phyloP scores from a whole-genome alignment of 2,888 invertebrate species.

The Caenorhabditis auriculariae region DNA sequence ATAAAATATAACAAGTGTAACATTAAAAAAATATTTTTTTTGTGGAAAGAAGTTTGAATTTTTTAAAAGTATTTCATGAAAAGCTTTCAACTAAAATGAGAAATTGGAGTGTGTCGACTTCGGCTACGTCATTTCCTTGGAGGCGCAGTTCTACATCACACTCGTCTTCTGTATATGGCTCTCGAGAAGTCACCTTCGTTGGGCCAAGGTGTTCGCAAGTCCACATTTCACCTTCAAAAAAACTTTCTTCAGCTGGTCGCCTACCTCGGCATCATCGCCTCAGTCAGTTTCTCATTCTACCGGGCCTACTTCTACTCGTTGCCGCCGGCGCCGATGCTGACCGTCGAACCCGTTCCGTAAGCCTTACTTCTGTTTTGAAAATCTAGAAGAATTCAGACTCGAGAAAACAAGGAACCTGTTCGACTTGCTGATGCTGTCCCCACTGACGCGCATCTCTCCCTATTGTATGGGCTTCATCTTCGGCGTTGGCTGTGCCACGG shows the following conservation, averaged over 20 bases:
- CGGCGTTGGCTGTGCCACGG: slow-evolving; percentile 32
- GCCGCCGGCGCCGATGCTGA: slow-evolving; percentile 47
- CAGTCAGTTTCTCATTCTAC: slow-evolving; percentile 25
- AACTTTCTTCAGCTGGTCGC: slow-evolving; percentile 14
- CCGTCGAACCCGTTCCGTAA: slow-evolving; percentile 40
- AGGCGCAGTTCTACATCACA: slow-evolving; percentile 56
- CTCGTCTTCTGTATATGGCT: slow-evolving; percentile 40
- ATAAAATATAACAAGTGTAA: too few relatives aligned
- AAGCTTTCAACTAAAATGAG: too few relatives aligned
- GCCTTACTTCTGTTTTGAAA: background rate
- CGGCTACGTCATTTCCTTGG: slow-evolving; percentile 55
- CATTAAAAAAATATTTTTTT: too few relatives aligned
- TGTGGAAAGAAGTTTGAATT: too few relatives aligned
- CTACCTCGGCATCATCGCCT: slow-evolving; percentile 9
- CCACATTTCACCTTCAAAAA: background rate
- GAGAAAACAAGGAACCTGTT: slow-evolving; percentile 17
- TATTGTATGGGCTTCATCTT: slow-evolving; percentile 45
- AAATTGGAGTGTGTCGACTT: slow-evolving; percentile 54
- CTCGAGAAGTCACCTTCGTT: slow-evolving; percentile 14
- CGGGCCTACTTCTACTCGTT: slow-evolving; percentile 19
- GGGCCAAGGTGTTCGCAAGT: slow-evolving; percentile 14
- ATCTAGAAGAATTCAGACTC: slow-evolving; percentile 9
- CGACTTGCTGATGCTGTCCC: slow-evolving; percentile 26
- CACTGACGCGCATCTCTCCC: slow-evolving; percentile 19
- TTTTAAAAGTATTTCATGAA: too few relatives aligned